Percentiles rank a stretch among this genome's conserved stretches.
Conservation (phyloP, 2,113 vertebrate species). For the Stegostoma tigrinum region DNA sequence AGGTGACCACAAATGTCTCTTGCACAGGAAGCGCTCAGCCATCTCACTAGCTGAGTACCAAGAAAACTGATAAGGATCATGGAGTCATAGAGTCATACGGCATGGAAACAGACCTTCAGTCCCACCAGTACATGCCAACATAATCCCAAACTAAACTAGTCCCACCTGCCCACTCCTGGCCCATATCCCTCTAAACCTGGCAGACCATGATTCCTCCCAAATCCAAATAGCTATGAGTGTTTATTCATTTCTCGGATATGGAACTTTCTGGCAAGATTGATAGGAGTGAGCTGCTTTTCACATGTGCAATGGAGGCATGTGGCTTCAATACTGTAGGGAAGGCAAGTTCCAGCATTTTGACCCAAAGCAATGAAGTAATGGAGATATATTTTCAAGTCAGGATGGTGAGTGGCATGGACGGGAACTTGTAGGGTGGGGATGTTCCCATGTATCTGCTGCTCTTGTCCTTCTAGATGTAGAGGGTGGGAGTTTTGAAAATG, state of each 20-base stretch:
- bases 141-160: too few relatives aligned
- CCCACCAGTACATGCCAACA: too few relatives aligned
- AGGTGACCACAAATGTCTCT: not conserved
- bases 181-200: not conserved
- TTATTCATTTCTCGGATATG: not conserved
- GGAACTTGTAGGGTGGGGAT: not conserved
- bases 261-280: too few relatives aligned
- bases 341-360: not conserved
- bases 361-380: not conserved
- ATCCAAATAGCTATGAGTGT: not conserved
- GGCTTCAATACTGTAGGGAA: not conserved
- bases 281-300: too few relatives aligned
- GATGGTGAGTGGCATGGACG: not conserved
- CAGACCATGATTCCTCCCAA: not conserved
- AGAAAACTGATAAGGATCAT: not conserved
- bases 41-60: not conserved
- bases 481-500: not conserved
- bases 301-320: too few relatives aligned
- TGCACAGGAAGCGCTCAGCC: not conserved
- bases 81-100: too few relatives aligned
- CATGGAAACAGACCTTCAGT: too few relatives aligned
- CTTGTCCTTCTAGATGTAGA: not conserved
- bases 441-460: not conserved
- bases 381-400: not conserved
- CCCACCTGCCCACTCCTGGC: too few relatives aligned